These are phyloP conservation scores for Misgurnus mizolepis DNA, from an alignment of 2,113 vertebrate species.

Conservation along the genomic window DNA sequence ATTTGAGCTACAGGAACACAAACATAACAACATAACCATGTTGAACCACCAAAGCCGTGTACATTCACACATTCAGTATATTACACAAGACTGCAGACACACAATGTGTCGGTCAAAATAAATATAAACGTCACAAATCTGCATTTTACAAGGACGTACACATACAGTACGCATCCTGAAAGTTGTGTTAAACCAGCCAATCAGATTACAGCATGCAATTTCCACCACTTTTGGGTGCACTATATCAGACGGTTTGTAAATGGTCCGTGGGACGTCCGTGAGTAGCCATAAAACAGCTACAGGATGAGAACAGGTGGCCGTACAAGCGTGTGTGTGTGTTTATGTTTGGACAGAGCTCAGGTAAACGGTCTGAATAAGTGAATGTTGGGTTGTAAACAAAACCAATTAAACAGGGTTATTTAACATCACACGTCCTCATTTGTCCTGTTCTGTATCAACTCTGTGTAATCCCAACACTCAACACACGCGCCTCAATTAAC, in stretches of 20 bases:
- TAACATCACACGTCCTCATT: constrained; percentile 26
- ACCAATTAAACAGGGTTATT: constrained; percentile 36
- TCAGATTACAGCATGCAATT: background rate
- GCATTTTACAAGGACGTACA: too few species aligned
- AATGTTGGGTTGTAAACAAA: constrained; percentile 29
- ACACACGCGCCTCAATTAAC: constrained; percentile 15
- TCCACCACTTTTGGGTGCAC: background rate
- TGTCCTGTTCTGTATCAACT: constrained; percentile 6
- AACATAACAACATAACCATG: too few species aligned
- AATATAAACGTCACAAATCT: too few species aligned
- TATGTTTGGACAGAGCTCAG: constrained; percentile 15
- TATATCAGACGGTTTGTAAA: background rate
- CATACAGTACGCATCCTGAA: too few species aligned
- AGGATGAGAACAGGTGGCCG: background rate
- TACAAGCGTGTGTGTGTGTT: background rate
- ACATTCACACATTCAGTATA: too few species aligned
- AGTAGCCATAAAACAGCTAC: too few species aligned
- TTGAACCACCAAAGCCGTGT: too few species aligned
- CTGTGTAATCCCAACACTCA: constrained; percentile 5
- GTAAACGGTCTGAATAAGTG: background rate
- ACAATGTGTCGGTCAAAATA: too few species aligned
- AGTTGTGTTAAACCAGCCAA: background rate
- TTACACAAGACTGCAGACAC: too few species aligned
- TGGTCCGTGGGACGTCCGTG: background rate
- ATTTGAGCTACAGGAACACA: too few species aligned